phyloP scores from a whole-genome alignment of 2,113 vertebrate species.

The Clarias macrocephalus region DNA sequence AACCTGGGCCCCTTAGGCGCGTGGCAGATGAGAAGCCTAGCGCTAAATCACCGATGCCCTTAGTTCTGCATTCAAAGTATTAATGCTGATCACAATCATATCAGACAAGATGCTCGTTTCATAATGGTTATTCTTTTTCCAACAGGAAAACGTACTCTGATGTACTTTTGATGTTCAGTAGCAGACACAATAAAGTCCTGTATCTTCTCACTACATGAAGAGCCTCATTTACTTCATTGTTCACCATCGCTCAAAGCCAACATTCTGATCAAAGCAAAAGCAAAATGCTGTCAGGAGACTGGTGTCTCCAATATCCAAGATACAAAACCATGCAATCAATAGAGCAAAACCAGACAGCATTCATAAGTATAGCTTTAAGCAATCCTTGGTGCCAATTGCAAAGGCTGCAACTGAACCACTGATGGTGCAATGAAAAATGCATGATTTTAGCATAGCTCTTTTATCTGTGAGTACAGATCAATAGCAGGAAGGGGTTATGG shows the following conservation, averaged over 20 bases:
- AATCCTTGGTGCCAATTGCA: conserved; percentile 74
- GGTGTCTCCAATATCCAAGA: conserved; percentile 69
- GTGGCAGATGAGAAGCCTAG: no score
- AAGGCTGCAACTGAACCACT: conserved; percentile 69
- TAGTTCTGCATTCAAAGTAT: neutral
- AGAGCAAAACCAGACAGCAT: conserved; percentile 77
- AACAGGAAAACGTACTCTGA: conserved; percentile 42
- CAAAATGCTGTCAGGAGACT: conserved; percentile 72
- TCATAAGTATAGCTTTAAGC: conserved; percentile 78
- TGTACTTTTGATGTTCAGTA: conserved; percentile 58
- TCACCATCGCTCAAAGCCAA: conserved; percentile 67
- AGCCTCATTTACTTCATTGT: conserved; percentile 65
- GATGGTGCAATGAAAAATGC: conserved; percentile 78
- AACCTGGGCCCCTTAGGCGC: no score
- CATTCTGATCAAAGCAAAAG: conserved; percentile 69
- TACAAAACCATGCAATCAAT: conserved; percentile 74
- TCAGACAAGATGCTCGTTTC: conserved; percentile 51
- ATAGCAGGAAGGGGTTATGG: conserved; percentile 73
- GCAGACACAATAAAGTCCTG: conserved; percentile 50
- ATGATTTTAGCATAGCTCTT: conserved; percentile 73
- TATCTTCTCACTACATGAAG: conserved; percentile 61
- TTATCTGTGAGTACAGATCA: conserved; percentile 75
- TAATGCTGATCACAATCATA: conserved; percentile 38
- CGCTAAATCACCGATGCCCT: neutral
- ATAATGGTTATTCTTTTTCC: conserved; percentile 44